Evolutionary conservation across 1,140 invertebrate species (phyloP), one percentile per base, ranked within the genome.

Genomic region (Drosophila sp.): DNA sequence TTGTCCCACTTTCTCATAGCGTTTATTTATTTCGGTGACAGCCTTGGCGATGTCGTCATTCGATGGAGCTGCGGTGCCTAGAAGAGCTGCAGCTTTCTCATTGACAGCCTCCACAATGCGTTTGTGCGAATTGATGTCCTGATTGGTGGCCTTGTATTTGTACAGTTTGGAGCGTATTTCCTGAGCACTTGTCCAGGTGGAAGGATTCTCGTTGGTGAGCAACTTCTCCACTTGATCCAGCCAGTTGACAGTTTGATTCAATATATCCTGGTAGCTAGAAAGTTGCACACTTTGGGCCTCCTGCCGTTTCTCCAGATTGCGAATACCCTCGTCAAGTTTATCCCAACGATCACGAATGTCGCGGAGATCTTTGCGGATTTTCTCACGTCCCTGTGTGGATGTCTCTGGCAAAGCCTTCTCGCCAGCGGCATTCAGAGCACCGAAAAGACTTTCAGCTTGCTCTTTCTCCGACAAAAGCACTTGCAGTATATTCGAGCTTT

Each of bases 331-430:
- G 60, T 96, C 95, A 0, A 98, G 92, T 87, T 94, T 95, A 75
- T 98, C 97, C 97, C 97, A 98, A 87, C 96, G 93, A 85, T 97
- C 96, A 89, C 95, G 94, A 61, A 96, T 93, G 25, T 94, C 93
- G 91, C 96, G 94, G 70, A 98, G 92, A 80, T 98, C 96, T 72
- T 96, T 94, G 7, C 98, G 93, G 41, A 99, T 96, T 38, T 94
- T 95, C 92, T 99, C 98, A 67, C 98, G 94, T 8, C 98, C 98
- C 81, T 95, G 94, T 29, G 97, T 96, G 3, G 97, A 96, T 3
- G 98, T 99, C 92, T 98, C 97, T 0, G 97, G 96, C 71, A 97
- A 95, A 29, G 98, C 94, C 91, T 96, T 96, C 85, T 99, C 98
- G 3, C 96, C 97, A 11, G 96, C 92, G 4, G 95, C 93, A 3